These are phyloP conservation scores for Agrochola lota DNA, from an alignment of 2,888 invertebrate species.

Conservation along the genomic window DNA sequence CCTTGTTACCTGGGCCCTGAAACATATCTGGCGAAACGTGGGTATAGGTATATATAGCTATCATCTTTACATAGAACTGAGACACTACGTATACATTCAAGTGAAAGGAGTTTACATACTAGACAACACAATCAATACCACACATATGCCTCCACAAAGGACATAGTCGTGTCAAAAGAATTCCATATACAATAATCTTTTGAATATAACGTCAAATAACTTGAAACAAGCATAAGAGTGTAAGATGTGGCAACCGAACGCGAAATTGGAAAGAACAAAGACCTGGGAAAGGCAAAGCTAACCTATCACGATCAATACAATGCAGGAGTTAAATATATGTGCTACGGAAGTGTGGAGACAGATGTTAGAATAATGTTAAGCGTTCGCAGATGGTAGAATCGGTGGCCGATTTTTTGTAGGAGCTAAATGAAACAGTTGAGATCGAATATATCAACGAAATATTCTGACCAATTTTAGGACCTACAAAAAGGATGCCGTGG, in stretches of 20 bases:
- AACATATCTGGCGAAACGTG: neutral
- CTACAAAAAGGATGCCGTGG: neutral
- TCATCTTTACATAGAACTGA: neutral
- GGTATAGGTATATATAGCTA: neutral
- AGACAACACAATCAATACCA: neutral
- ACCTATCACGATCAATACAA: slow-evolving; percentile 58
- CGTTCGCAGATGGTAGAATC: neutral
- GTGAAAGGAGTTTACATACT: neutral
- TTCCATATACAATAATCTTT: slow-evolving; percentile 17
- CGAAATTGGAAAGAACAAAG: slow-evolving; percentile 51
- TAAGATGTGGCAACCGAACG: slow-evolving; percentile 39
- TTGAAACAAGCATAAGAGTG: slow-evolving; percentile 26
- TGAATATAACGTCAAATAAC: slow-evolving; percentile 20
- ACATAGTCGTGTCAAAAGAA: slow-evolving; percentile 15
- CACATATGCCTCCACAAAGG: neutral
- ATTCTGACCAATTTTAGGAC: too few species aligned
- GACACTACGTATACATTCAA: neutral
- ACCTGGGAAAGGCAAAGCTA: slow-evolving; percentile 20
- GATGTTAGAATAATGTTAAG: neutral
- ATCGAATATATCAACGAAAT: neutral
- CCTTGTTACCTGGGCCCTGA: neutral
- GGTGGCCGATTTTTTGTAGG: neutral
- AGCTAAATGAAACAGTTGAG: neutral
- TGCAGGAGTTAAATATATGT: slow-evolving; percentile 15
- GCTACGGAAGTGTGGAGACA: slow-evolving; percentile 8